Evolutionary conservation across 2,888 invertebrate genomes (phyloP).

Genomic region (Trilocha varians): DNA sequence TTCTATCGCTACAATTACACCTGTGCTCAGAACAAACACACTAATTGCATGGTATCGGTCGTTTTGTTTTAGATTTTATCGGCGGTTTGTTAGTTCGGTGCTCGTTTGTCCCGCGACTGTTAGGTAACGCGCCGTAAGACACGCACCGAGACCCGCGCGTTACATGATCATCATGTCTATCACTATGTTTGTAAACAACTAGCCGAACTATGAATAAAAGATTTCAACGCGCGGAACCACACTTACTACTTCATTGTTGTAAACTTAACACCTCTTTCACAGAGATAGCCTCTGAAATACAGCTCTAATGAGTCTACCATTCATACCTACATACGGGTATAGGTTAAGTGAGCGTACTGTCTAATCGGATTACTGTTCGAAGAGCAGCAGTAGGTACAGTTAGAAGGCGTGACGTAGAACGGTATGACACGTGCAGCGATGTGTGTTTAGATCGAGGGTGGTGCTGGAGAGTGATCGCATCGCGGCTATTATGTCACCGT

Average conservation of each 20-base stretch:
- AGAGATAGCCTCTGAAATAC: neutral
- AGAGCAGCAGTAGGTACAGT: no score
- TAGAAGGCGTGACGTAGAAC: constrained; percentile 30
- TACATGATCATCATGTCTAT: neutral
- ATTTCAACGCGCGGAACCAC: constrained; percentile 27
- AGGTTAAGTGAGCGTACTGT: neutral
- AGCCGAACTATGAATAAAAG: constrained; percentile 17
- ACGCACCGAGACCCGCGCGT: neutral
- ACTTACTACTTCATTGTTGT: neutral
- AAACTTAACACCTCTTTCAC: neutral
- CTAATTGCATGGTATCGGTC: neutral
- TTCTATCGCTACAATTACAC: neutral
- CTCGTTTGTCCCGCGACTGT: no score
- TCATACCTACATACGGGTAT: no score
- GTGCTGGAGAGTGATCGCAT: constrained; percentile 45
- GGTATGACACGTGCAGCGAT: constrained; percentile 40
- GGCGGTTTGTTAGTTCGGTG: neutral
- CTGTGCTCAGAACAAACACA: neutral
- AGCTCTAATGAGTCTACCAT: neutral
- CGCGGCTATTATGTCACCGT: constrained; percentile 42
- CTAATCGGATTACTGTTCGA: neutral
- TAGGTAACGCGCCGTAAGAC: no score
- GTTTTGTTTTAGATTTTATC: neutral
- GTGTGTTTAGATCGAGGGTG: constrained; percentile 38
- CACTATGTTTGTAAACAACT: neutral